Evolutionary conservation across 2,797 vertebrate species (phyloP), one percentile per base, ranked within the genome.

Genomic region (Notolepis coatsorum): DNA sequence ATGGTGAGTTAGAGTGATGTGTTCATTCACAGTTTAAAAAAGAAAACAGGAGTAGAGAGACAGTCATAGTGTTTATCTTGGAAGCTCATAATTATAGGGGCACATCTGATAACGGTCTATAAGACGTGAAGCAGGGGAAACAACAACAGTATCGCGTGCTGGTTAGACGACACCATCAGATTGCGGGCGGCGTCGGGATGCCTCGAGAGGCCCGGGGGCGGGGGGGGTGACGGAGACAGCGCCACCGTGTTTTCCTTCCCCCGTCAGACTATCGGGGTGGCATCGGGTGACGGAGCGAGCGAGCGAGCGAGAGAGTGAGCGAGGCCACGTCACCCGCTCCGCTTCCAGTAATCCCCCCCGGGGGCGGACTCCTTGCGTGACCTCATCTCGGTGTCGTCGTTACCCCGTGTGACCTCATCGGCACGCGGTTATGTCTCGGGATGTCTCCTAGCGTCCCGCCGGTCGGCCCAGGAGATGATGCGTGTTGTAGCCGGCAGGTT

Each of bases 231-330:
- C 17, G 55, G 78, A 81, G 74, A 77, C 54, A 49, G 73, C 57
- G 20, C 73, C 61, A 55, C 65, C 46, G 33, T 77, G 76, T 81
- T 28, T 4, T 15, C 18, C 33, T 88, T 80, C 64, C 68, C 75
- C 80, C 76, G 81, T 84, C 81, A 77, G 69, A 71, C 72, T 84
- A 82, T 87, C 81, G 72, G 69, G n/a, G 77, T 63, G 73, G 81
- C 63, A 88, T 79, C 78, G 70, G 77, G 78, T 86, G 84, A 88
- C 84, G 65, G 65, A 7, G 62, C 71, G 68, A 63, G 64, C 49
- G 15, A 74, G 59, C 61, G 73, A n/a, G n/a, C n/a, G n/a, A n/a
- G n/a, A n/a, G n/a, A n/a, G n/a, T n/a, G n/a, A n/a, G n/a, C n/a
- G 41, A 23, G 6, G 18, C 38, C 18, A 8, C 4, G 38, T 15